Evolutionary conservation across 2,888 invertebrate genomes (phyloP).

Genomic region (Eupithecia exiguata): DNA sequence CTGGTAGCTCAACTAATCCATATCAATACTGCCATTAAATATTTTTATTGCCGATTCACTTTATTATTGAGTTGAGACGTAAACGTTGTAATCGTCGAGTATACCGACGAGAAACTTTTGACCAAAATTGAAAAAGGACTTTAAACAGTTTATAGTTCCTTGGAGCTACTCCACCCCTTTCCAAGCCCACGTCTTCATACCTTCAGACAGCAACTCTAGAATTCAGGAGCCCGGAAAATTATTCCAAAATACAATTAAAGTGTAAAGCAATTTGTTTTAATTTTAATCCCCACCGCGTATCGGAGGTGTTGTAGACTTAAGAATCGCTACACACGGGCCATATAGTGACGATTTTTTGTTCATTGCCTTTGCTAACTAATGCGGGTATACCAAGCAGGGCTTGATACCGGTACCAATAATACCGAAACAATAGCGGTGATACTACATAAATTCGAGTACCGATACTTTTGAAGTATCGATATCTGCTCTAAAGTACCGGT

Average conservation of each 20-base stretch:
- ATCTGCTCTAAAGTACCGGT: too few relatives aligned
- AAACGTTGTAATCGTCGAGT: too few relatives aligned
- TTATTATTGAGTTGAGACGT: neutral
- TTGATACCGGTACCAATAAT: too few relatives aligned
- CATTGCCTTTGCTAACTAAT: neutral
- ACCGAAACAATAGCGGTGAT: too few relatives aligned
- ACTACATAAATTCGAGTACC: too few relatives aligned
- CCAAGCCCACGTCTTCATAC: slow-evolving; percentile 62
- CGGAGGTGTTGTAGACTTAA: slow-evolving; percentile 8
- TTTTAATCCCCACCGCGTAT: slow-evolving; percentile 71
- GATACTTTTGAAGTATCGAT: too few relatives aligned
- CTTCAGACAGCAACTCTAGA: slow-evolving; percentile 72
- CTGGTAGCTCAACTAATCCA: too few relatives aligned
- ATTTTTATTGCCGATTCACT: neutral
- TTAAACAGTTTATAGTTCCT: slow-evolving; percentile 6
- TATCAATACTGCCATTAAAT: too few relatives aligned
- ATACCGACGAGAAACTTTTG: neutral
- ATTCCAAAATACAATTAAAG: slow-evolving; percentile 82
- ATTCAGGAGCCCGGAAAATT: slow-evolving; percentile 82
- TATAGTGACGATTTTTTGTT: neutral
- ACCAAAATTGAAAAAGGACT: neutral
- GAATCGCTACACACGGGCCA: slow-evolving; percentile 1
- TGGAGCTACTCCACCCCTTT: slow-evolving; percentile 53
- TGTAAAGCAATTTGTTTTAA: slow-evolving; percentile 82
- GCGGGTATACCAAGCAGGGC: neutral